These are phyloP conservation scores for Loripinus fragilis DNA, from an alignment of 2,888 invertebrate genomes.

Conservation along the genomic window DNA sequence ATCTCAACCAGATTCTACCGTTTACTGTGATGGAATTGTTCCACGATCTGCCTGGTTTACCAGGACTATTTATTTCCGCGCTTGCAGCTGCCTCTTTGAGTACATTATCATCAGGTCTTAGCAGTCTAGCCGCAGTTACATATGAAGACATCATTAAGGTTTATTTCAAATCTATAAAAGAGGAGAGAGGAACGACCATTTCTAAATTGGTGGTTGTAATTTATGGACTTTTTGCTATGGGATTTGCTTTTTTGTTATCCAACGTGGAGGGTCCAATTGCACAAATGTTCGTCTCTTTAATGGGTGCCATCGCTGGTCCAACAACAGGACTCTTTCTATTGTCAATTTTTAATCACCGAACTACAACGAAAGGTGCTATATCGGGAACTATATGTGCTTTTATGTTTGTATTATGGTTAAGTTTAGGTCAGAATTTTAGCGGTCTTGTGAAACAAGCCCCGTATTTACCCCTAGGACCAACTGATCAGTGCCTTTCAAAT, in stretches of 20 bases:
- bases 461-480: slow-evolving; percentile 29
- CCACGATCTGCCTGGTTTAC: slow-evolving; percentile 37
- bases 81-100: slow-evolving; percentile 46
- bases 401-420: slow-evolving; percentile 5
- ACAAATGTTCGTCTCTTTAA: slow-evolving; percentile 34
- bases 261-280: slow-evolving; percentile 36
- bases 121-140: slow-evolving; percentile 42
- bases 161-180: slow-evolving; percentile 4
- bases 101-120: slow-evolving; percentile 45
- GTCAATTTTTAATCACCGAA: slow-evolving; percentile 28
- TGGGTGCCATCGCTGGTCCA: slow-evolving; percentile 41
- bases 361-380: slow-evolving; percentile 23
- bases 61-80: slow-evolving; percentile 48
- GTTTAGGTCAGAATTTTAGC: slow-evolving; percentile 34
- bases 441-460: slow-evolving; percentile 14
- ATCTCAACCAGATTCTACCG: slow-evolving; percentile 40
- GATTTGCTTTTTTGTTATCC: slow-evolving; percentile 29
- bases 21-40: slow-evolving; percentile 43
- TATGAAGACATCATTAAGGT: slow-evolving; percentile 48
- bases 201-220: slow-evolving; percentile 31
- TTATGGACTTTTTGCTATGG: slow-evolving; percentile 31
- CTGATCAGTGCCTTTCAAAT: background rate
- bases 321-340: slow-evolving; percentile 27
- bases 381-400: background rate
- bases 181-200: slow-evolving; percentile 25